Percentiles rank a stretch among this genome's conserved stretches.
Conservation (phyloP, 1,140 invertebrate genomes). For the Pogonomyrmex californicus region DNA sequence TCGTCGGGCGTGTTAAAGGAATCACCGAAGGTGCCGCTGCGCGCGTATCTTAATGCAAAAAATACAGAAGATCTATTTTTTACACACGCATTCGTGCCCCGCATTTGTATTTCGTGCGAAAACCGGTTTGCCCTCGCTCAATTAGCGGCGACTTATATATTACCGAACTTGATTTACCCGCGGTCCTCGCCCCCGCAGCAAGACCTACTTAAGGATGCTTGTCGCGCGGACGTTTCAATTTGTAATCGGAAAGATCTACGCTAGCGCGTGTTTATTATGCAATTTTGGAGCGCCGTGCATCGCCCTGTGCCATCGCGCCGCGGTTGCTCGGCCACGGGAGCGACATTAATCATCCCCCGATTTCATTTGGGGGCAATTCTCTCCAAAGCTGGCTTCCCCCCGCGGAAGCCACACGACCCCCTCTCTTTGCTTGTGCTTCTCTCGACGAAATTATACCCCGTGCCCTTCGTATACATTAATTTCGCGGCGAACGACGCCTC, state of each 20-base stretch:
- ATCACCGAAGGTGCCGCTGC: slow-evolving; percentile 14
- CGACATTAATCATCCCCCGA: slow-evolving; percentile 69
- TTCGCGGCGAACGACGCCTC: slow-evolving; percentile 39
- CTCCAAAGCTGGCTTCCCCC: slow-evolving; percentile 52
- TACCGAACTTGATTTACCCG: slow-evolving; percentile 34
- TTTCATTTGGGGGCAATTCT: slow-evolving; percentile 53
- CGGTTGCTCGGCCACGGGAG: background rate
- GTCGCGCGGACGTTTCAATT: slow-evolving; percentile 73
- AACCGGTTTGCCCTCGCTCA: slow-evolving; percentile 65
- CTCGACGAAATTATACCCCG: slow-evolving; percentile 4
- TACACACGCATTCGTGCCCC: slow-evolving; percentile 38
- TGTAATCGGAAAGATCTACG: slow-evolving; percentile 74
- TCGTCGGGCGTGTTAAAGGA: background rate
- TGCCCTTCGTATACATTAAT: slow-evolving; percentile 46
- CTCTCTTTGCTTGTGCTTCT: no score
- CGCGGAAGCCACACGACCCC: slow-evolving; percentile 10
- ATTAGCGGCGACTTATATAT: slow-evolving; percentile 66
- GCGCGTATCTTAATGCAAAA: slow-evolving; percentile 28
- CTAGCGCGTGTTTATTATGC: slow-evolving; percentile 60
- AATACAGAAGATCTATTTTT: slow-evolving; percentile 56
- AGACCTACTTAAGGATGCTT: slow-evolving; percentile 60
- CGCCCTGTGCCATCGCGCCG: background rate
- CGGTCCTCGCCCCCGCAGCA: slow-evolving; percentile 22
- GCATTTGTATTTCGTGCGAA: slow-evolving; percentile 54
- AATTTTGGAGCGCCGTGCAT: slow-evolving; percentile 11